Evolutionary conservation across 2,797 vertebrate species (phyloP).

Genomic region (Coreius guichenoti): DNA sequence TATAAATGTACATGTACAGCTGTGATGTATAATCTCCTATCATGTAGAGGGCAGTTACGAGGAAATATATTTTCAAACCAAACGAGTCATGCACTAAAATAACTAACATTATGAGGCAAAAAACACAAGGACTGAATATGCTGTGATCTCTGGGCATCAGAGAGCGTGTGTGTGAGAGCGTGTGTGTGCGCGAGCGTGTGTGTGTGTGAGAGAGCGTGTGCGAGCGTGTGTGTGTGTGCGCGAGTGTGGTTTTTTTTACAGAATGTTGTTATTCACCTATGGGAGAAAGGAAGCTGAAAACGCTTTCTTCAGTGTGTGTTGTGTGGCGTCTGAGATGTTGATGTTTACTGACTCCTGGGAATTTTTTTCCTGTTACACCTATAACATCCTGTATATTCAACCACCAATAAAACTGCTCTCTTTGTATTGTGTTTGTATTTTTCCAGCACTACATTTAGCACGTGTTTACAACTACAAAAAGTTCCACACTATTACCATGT

Average conservation of each 20-base stretch:
- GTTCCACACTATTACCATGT: not conserved
- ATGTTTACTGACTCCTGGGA: constrained; percentile 47
- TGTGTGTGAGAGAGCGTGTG: constrained; percentile 33
- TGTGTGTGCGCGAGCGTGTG: constrained; percentile 62
- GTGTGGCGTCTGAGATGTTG: constrained; percentile 23
- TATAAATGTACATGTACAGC: constrained; percentile 73
- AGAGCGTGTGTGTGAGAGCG: constrained; percentile 54
- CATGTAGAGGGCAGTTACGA: constrained; percentile 64
- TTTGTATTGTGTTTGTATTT: constrained; percentile 37
- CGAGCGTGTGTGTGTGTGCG: not conserved
- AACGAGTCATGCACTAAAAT: constrained; percentile 77
- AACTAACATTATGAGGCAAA: constrained; percentile 66
- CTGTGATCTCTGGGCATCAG: constrained; percentile 79
- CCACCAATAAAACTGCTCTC: constrained; percentile 59
- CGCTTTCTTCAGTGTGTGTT: constrained; percentile 53
- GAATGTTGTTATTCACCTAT: not conserved
- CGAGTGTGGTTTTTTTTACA: constrained; percentile 19
- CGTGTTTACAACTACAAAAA: not conserved
- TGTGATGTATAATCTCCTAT: constrained; percentile 31
- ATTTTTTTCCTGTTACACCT: constrained; percentile 39
- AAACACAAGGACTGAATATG: constrained; percentile 79
- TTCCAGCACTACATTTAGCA: not conserved
- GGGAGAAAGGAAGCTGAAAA: not conserved
- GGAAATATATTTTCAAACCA: constrained; percentile 74
- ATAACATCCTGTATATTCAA: constrained; percentile 53